Evolutionary conservation across 2,113 vertebrate species (phyloP).

Genomic region (Verasper variegatus): DNA sequence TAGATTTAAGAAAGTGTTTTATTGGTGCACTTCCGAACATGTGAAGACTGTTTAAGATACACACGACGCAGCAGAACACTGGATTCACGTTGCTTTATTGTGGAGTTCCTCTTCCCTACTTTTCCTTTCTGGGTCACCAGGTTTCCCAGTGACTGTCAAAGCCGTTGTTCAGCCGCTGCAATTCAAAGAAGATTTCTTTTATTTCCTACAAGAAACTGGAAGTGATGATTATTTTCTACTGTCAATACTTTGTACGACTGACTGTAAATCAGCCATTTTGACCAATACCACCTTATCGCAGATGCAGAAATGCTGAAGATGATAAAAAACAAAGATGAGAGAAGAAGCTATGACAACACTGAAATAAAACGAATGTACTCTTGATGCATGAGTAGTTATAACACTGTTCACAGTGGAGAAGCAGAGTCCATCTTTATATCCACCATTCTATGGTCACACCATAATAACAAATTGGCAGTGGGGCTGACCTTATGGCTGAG

Average conservation of each 20-base stretch:
- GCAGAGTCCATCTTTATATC: background rate
- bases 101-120: constrained; percentile 1
- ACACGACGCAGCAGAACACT: background rate
- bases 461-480: background rate
- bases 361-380: no score
- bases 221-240: background rate
- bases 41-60: background rate
- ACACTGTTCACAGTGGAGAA: background rate
- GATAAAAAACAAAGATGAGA: no score
- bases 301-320: background rate
- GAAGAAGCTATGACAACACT: no score
- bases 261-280: background rate
- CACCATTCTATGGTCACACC: background rate
- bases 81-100: background rate
- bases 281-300: background rate
- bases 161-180: background rate
- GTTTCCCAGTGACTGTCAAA: constrained; percentile 47
- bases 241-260: background rate
- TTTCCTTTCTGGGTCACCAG: constrained; percentile 46
- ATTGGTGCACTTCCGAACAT: constrained; percentile 30
- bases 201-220: background rate
- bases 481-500: background rate
- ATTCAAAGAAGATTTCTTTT: no score
- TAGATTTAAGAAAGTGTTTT: constrained; percentile 47
- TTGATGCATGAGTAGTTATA: no score